phyloP scores from a whole-genome alignment of 2,888 invertebrate genomes.

The Lasioglossum figueresi region DNA sequence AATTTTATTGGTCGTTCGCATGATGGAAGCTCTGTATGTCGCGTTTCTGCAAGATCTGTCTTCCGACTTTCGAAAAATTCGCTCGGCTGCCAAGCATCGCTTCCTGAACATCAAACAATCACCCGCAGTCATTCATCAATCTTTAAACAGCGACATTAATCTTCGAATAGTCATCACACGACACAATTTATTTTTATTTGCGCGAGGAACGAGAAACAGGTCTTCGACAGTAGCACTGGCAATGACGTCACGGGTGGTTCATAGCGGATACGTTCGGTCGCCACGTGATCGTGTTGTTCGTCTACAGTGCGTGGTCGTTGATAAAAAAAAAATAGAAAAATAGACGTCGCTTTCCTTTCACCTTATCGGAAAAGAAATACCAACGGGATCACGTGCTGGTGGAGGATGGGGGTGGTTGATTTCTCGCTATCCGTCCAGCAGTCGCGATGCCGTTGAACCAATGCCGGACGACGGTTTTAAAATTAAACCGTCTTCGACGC shows the following conservation, averaged over 20 bases:
- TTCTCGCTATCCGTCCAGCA: background rate
- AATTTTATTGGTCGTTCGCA: constrained; percentile 23
- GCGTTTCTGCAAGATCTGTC: background rate
- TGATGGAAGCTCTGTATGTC: constrained; percentile 1
- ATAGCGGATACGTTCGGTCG: background rate
- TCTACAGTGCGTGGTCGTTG: background rate
- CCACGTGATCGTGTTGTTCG: background rate
- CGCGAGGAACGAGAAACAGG: background rate
- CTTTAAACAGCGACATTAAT: background rate
- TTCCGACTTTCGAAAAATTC: background rate
- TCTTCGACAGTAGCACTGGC: background rate
- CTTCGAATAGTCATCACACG: no score
- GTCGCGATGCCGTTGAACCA: constrained; percentile 70
- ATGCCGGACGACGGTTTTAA: constrained; percentile 54
- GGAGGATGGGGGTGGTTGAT: background rate
- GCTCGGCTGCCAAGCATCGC: background rate
- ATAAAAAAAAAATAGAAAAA: background rate
- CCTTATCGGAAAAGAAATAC: constrained; percentile 18
- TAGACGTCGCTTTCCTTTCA: background rate
- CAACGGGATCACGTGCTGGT: constrained; percentile 1
- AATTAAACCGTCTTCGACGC: constrained; percentile 65
- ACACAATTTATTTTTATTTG: no score
- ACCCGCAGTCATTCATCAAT: background rate
- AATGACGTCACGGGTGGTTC: background rate
- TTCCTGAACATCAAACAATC: background rate